phyloP scores from a whole-genome alignment of 1,140 invertebrate species.

The Drosophila obscura region DNA sequence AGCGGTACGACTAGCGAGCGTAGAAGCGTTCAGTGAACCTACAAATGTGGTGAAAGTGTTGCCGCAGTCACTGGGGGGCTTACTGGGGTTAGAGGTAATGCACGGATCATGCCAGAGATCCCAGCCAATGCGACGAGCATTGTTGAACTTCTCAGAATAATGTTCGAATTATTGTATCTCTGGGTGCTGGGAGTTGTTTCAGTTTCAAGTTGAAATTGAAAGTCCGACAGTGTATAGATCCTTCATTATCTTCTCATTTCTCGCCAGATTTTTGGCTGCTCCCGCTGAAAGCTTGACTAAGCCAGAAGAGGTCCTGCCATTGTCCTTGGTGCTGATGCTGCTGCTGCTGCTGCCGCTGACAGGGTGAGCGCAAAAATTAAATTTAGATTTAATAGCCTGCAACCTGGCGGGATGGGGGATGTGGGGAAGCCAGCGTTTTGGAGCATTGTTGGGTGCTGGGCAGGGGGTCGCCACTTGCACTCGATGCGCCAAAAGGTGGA shows the following conservation, averaged over 20 bases:
- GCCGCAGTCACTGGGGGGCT: neutral
- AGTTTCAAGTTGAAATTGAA: neutral
- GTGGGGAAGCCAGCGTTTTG: slow-evolving; percentile 23
- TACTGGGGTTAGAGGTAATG: neutral
- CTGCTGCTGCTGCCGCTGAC: slow-evolving; percentile 32
- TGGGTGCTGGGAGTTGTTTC: too few species aligned
- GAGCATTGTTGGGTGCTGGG: slow-evolving; percentile 28
- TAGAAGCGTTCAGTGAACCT: slow-evolving; percentile 67
- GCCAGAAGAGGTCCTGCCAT: slow-evolving; percentile 30
- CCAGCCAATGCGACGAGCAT: too few species aligned
- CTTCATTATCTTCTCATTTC: slow-evolving; percentile 42
- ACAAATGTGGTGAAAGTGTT: slow-evolving; percentile 26
- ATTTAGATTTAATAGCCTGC: slow-evolving; percentile 71
- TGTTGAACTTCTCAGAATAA: too few species aligned
- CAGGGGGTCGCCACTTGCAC: slow-evolving; percentile 13
- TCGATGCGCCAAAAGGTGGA: slow-evolving; percentile 60
- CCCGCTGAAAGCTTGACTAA: slow-evolving; percentile 28
- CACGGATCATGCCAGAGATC: neutral
- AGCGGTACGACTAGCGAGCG: neutral
- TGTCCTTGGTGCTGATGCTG: slow-evolving; percentile 27
- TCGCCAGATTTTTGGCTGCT: slow-evolving; percentile 35
- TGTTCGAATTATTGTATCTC: too few species aligned
- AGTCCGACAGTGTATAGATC: slow-evolving; percentile 15
- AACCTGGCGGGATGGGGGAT: slow-evolving; percentile 15
- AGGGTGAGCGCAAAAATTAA: slow-evolving; percentile 62